Evolutionary conservation across 2,797 vertebrate species (phyloP), one percentile per base, ranked within the genome.

Genomic region (Lerista edwardsae): DNA sequence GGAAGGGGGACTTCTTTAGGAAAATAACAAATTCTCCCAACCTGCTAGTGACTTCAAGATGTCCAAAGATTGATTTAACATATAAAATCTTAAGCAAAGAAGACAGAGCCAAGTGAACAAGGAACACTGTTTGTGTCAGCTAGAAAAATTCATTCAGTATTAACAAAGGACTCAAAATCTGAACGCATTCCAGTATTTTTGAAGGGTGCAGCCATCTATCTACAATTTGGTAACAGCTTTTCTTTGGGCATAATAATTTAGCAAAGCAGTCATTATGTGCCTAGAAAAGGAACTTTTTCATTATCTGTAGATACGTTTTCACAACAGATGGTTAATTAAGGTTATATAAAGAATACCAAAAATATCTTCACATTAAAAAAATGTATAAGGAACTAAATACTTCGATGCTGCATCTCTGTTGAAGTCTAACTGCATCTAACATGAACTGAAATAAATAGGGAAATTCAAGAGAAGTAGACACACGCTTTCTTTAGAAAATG

Each of bases 161-260:
- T 41, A 0, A 19, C 27, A 87, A 3, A 15, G 65, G 57, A 85
- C 0, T 15, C 0, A 68, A 4, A 82, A 71, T 1, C 51, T 78
- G n/a, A 76, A 29, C 47, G 1, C 2, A 41, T 36, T 74, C 39
- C 84, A 39, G 14, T 59, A 44, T 76, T 55, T 31, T 85, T 69
- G 75, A 67, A 82, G 67, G 84, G 71, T 67, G 44, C 1, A 3
- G 1, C 68, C 73, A 73, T 47, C 51, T 74, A 88, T 12, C 34
- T 75, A 74, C 76, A 81, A 39, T 86, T 67, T 80, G 88, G 29
- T 0, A n/a, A 2, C 78, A 41, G 3, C 41, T 82, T 88, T 65
- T 51, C 61, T 39, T 3, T 80, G 41, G 67, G 83, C 36, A 17
- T 21, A 87, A 17, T 75, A 0, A 84, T 0, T 47, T 31, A 21